A percentile compares a stretch with the other conserved stretches of the same genome.
phyloP scores from a whole-genome alignment of 2,113 vertebrate genomes.

The Ranitomeya variabilis region DNA sequence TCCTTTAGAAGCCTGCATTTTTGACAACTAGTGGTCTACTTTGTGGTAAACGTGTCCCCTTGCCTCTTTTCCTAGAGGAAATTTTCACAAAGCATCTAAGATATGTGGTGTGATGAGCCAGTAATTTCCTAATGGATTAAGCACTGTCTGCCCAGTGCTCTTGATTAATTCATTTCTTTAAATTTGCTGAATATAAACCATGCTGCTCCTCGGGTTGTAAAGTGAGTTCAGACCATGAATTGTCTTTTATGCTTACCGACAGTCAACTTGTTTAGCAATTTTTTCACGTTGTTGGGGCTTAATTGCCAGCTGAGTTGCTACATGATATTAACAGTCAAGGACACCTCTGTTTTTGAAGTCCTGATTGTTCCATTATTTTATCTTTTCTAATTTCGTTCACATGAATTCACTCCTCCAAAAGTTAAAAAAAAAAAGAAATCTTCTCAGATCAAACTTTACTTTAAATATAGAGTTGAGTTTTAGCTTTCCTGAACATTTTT shows the following conservation, averaged over 20 bases:
- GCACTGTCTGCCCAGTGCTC: slow-evolving; percentile 29
- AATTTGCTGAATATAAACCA: slow-evolving; percentile 56
- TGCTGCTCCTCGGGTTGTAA: slow-evolving; percentile 44
- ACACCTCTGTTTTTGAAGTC: slow-evolving; percentile 26
- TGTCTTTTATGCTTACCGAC: slow-evolving; percentile 53
- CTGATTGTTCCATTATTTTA: slow-evolving; percentile 24
- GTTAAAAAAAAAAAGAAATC: not conserved
- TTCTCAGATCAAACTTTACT: not conserved
- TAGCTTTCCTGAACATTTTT: not conserved
- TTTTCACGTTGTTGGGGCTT: slow-evolving; percentile 25
- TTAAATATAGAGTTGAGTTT: not conserved
- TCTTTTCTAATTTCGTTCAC: not conserved
- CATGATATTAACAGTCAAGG: slow-evolving; percentile 39
- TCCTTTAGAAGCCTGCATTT: not conserved
- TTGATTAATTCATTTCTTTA: slow-evolving; percentile 53
- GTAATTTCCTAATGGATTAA: slow-evolving; percentile 53
- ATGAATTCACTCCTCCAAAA: not conserved
- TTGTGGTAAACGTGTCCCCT: slow-evolving; percentile 26
- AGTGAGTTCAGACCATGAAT: slow-evolving; percentile 29
- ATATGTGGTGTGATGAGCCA: slow-evolving; percentile 41
- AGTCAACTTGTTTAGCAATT: slow-evolving; percentile 47
- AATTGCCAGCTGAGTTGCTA: slow-evolving; percentile 30
- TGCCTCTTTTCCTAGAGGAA: slow-evolving; percentile 32
- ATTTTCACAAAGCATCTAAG: slow-evolving; percentile 40
- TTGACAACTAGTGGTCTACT: slow-evolving; percentile 6